A percentile compares a stretch with the other conserved stretches of the same genome.
phyloP scores from a whole-genome alignment of 2,888 invertebrate genomes.

The Cheilosia soror region DNA sequence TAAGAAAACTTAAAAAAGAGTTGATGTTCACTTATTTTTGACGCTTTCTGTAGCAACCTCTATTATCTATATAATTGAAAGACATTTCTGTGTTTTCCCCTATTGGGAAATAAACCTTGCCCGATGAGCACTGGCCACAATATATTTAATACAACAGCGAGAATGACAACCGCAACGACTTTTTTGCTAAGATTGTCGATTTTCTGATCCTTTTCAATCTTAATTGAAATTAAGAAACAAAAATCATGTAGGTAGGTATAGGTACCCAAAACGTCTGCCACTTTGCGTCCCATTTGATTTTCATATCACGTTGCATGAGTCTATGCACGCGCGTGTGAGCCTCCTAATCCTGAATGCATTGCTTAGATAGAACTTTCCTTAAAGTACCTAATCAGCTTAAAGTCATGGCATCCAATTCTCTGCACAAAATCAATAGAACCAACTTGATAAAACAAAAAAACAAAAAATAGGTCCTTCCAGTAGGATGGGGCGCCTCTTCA shows the following conservation, averaged over 20 bases:
- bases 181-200: too few relatives aligned
- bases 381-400: constrained; percentile 52
- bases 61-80: too few relatives aligned
- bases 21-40: too few relatives aligned
- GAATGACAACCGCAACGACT: too few relatives aligned
- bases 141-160: too few relatives aligned
- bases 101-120: too few relatives aligned
- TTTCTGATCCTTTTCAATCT: too few relatives aligned
- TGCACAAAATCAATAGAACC: constrained; percentile 64
- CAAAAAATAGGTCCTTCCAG: constrained; percentile 43
- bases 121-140: too few relatives aligned
- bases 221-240: background rate
- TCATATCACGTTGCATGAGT: background rate
- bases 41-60: too few relatives aligned
- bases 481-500: constrained; percentile 26
- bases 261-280: background rate
- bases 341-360: background rate
- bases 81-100: too few relatives aligned
- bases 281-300: background rate
- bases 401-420: constrained; percentile 31
- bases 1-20: too few relatives aligned
- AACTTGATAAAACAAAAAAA: constrained; percentile 36
- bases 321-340: too few relatives aligned
- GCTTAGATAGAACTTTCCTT: constrained; percentile 8
- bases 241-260: background rate